phyloP scores from a whole-genome alignment of 1,140 invertebrate genomes.

The Gryon sp. region DNA sequence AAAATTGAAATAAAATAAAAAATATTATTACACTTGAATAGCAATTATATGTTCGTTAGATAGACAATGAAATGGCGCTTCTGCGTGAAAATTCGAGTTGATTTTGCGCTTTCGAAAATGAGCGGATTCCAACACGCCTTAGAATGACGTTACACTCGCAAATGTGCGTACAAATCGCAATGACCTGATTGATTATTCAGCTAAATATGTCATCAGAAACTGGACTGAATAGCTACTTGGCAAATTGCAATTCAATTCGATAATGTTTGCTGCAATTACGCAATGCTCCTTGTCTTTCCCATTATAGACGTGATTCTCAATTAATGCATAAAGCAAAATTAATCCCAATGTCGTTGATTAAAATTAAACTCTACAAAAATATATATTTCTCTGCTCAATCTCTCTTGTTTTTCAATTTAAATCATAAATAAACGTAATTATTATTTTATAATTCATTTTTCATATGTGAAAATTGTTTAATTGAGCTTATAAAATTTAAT shows the following conservation, averaged over 20 bases:
- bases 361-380: background rate
- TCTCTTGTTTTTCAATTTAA: too few relatives aligned
- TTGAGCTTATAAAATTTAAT: too few relatives aligned
- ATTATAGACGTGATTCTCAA: slow-evolving; percentile 1
- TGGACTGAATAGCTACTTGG: slow-evolving; percentile 15
- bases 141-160: slow-evolving; percentile 31
- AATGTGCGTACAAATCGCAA: slow-evolving; percentile 3
- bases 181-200: slow-evolving; percentile 40
- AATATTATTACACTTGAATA: too few relatives aligned
- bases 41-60: too few relatives aligned
- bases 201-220: slow-evolving; percentile 6
- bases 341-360: background rate
- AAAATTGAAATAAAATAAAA: too few relatives aligned
- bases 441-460: too few relatives aligned
- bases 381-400: too few relatives aligned
- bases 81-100: too few relatives aligned
- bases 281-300: background rate
- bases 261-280: slow-evolving; percentile 3
- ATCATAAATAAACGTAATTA: too few relatives aligned
- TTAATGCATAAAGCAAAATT: background rate
- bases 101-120: too few relatives aligned
- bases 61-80: too few relatives aligned
- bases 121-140: slow-evolving; percentile 23
- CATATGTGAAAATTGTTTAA: too few relatives aligned
- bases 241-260: slow-evolving; percentile 37